Conservation (phyloP, 1,140 invertebrate genomes). For the Leptinotarsa texana region DNA sequence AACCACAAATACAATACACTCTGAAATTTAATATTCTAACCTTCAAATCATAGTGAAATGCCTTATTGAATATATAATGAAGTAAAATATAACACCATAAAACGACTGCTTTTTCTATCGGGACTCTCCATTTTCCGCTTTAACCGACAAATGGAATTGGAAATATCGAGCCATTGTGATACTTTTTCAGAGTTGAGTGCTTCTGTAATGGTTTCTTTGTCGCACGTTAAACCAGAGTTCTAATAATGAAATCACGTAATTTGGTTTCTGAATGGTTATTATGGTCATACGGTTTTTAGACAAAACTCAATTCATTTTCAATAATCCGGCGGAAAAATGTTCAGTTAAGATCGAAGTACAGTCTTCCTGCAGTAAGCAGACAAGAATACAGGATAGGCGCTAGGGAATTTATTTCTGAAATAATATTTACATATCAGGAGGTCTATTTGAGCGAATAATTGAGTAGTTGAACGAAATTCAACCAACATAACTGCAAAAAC, state of each 20-base stretch:
- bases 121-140: background rate
- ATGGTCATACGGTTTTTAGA: background rate
- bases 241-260: slow-evolving; percentile 8
- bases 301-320: slow-evolving; percentile 3
- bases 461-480: too few relatives aligned
- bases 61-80: too few relatives aligned
- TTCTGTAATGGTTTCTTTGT: background rate
- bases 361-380: too few relatives aligned
- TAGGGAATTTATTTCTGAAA: too few relatives aligned
- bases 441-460: too few relatives aligned
- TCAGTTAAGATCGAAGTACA: background rate
- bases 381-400: too few relatives aligned
- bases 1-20: too few relatives aligned
- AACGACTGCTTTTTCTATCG: background rate
- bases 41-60: too few relatives aligned
- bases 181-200: background rate
- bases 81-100: background rate
- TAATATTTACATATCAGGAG: too few relatives aligned
- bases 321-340: background rate
- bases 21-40: too few relatives aligned
- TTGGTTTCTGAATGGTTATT: slow-evolving; percentile 8
- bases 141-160: background rate
- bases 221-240: background rate
- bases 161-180: background rate
- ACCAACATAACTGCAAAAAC: too few relatives aligned